Conservation (phyloP, 2,888 invertebrate genomes). For the Barypeithes pellucidus region DNA sequence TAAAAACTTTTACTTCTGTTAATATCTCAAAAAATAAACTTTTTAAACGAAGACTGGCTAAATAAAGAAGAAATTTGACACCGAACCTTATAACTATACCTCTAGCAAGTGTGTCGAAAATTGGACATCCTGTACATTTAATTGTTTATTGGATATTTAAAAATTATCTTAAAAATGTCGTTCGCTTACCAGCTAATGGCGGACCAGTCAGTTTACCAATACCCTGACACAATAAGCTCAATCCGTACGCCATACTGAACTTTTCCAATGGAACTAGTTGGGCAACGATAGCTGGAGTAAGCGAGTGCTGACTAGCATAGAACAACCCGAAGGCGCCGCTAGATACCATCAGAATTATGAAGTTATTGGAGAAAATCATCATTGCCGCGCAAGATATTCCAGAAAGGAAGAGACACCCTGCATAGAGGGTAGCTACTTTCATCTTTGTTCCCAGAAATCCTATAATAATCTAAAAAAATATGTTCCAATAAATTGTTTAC, state of each 20-base stretch:
- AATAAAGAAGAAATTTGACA: too few relatives aligned
- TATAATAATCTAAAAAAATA: constrained; percentile 80
- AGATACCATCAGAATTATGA: constrained; percentile 66
- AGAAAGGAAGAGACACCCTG: constrained; percentile 81
- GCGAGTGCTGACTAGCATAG: constrained; percentile 92
- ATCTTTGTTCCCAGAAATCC: constrained; percentile 93
- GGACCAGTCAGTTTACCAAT: constrained; percentile 94
- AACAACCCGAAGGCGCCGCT: constrained; percentile 83
- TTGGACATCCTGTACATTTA: too few relatives aligned
- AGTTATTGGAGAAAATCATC: constrained; percentile 69
- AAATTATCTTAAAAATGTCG: too few relatives aligned
- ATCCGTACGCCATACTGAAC: constrained; percentile 93
- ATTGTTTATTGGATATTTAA: too few relatives aligned
- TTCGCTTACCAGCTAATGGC: constrained; percentile 84
- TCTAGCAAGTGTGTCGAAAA: too few relatives aligned
- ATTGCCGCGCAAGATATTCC: constrained; percentile 78
- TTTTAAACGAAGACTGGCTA: too few relatives aligned
- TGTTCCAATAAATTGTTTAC: too few relatives aligned
- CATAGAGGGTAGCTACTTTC: constrained; percentile 87
- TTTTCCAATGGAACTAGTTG: constrained; percentile 90
- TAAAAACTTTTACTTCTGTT: too few relatives aligned
- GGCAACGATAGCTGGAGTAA: constrained; percentile 91
- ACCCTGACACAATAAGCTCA: constrained; percentile 91
- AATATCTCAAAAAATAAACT: too few relatives aligned
- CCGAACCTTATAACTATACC: too few relatives aligned